phyloP scores from a whole-genome alignment of 2,113 vertebrate species.

The Myodes glareolus region DNA sequence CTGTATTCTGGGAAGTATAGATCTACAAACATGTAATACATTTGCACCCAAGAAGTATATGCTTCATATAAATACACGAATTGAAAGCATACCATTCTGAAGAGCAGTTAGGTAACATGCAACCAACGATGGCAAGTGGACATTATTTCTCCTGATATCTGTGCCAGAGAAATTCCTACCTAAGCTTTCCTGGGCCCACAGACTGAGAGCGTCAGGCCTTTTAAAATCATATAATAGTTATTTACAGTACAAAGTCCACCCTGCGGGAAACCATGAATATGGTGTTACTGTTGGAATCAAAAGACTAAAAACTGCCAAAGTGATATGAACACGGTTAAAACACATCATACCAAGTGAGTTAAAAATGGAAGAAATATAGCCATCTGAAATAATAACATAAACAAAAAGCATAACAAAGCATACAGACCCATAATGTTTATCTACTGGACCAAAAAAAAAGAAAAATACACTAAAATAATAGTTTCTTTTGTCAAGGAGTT shows the following conservation, averaged over 20 bases:
- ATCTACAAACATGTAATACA: neutral
- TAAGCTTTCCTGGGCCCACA: neutral
- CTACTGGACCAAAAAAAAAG: neutral
- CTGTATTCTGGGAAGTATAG: neutral
- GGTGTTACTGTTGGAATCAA: neutral
- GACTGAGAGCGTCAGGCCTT: neutral
- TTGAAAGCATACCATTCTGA: neutral
- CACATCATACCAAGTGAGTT: neutral
- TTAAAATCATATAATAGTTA: neutral
- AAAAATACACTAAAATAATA: neutral
- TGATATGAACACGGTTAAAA: neutral
- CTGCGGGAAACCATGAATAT: neutral
- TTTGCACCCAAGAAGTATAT: neutral
- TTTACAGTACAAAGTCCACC: neutral
- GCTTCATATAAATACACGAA: neutral
- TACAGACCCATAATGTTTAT: neutral
- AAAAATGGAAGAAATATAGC: neutral
- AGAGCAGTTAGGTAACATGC: neutral
- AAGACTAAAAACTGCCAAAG: neutral
- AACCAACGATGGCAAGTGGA: neutral
- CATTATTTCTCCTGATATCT: neutral
- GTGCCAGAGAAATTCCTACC: neutral
- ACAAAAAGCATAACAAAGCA: neutral
- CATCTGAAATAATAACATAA: neutral
- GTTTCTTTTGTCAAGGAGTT: neutral